Evolutionary conservation across 2,797 vertebrate species (phyloP), one percentile per base, ranked within the genome.

Genomic region (Schizopygopsis pylzovi): DNA sequence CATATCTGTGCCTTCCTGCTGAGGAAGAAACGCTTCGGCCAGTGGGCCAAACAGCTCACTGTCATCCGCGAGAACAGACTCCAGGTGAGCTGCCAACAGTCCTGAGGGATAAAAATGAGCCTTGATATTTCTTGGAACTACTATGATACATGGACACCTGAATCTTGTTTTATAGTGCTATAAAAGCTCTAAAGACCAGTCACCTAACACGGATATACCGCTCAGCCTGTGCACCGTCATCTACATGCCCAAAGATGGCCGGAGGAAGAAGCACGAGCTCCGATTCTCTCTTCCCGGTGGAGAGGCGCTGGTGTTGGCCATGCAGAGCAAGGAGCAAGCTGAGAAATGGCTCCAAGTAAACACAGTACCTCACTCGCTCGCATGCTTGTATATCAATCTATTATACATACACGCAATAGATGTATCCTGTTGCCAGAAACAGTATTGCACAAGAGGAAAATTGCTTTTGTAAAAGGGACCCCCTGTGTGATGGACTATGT

Each of bases 321-420:
- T 98, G 86, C 98, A 99, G 95, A 99, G 98, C 94, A 97, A 95
- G 91, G 98, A 99, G 89, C 98, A 99, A 92, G 98, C 98, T 0
- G 97, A 99, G 89, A 96, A 97, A 90, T 99, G 98, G 98, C 96
- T 99, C 85, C 97, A 96, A 97, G 98, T 99, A 95, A 68, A 15
- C 76, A 45, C n/a, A 15, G 33, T 82, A 9, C 11, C 41, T 79
- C 71, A 9, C 7, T 49, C 16, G 45, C 7, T 49, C 16, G 45
- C 28, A 28, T 28, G 28, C 28, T 28, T 28, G 28, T 28, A 28
- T 28, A 56, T 67, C 52, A 49, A 39, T 89, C 43, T 20, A 22
- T 81, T 73, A 79, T 80, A 49, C 81, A 65, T 73, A 61, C 59
- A 87, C 76, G 77, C 72, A 81, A 79, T 72, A 67, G 67, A 82